phyloP scores from a whole-genome alignment of 2,888 invertebrate species.

The Auanema sp. region DNA sequence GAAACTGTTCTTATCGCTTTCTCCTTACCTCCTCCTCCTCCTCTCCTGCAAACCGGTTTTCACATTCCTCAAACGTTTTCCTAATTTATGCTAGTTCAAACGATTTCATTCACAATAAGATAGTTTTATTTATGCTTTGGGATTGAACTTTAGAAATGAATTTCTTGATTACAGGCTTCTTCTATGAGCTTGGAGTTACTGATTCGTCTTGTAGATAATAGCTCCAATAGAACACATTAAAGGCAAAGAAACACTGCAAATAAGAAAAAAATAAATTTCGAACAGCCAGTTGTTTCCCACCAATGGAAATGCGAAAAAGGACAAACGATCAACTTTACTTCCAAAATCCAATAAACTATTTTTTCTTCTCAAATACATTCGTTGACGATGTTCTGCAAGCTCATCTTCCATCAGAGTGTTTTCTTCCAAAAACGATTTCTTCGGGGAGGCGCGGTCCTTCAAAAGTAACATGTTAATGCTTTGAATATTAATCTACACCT shows the following conservation, averaged over 20 bases:
- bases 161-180: too few relatives aligned
- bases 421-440: conserved; percentile 4
- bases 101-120: too few relatives aligned
- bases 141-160: too few relatives aligned
- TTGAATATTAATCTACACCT: background rate
- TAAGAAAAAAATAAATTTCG: conserved; percentile 11
- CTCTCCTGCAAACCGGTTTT: too few relatives aligned
- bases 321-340: conserved; percentile 46
- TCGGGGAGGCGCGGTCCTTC: background rate
- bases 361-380: conserved; percentile 31
- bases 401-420: conserved; percentile 21
- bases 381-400: conserved; percentile 25
- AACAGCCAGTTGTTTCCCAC: conserved; percentile 24
- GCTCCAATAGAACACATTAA: conserved; percentile 59
- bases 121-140: too few relatives aligned
- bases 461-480: background rate
- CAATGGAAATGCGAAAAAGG: conserved; percentile 50
- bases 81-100: too few relatives aligned
- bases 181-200: background rate
- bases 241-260: conserved; percentile 47
- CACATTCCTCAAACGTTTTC: too few relatives aligned
- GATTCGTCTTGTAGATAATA: conserved; percentile 28
- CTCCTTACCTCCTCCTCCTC: too few relatives aligned
- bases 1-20: too few relatives aligned
- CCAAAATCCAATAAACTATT: conserved; percentile 35